phyloP scores from a whole-genome alignment of 1,140 invertebrate genomes.

The Coptotermes formosanus region DNA sequence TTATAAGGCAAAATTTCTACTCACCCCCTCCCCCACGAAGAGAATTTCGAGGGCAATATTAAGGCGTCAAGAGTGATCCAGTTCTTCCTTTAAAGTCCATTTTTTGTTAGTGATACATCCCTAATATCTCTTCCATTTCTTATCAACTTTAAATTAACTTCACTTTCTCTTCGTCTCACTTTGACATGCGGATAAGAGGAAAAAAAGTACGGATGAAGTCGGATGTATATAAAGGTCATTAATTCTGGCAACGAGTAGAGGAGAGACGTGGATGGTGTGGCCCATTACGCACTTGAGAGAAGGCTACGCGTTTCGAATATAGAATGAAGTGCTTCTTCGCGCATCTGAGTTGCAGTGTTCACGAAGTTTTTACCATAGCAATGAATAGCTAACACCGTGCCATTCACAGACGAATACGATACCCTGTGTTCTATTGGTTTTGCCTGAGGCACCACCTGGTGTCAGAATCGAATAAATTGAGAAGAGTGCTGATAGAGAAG shows the following conservation, averaged over 20 bases:
- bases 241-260: not conserved
- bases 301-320: not conserved
- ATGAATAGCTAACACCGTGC: not conserved
- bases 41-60: not conserved
- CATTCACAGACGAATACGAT: slow-evolving; percentile 4
- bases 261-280: not conserved
- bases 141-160: slow-evolving; percentile 13
- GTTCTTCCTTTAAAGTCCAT: not conserved
- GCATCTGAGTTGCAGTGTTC: not conserved
- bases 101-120: slow-evolving; percentile 4
- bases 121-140: not conserved
- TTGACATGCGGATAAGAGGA: not conserved
- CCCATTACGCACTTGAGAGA: not conserved
- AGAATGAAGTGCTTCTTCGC: not conserved
- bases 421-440: slow-evolving; percentile 8
- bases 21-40: not conserved
- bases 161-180: not conserved
- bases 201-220: not conserved
- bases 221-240: not conserved
- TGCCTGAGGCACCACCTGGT: not conserved
- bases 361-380: not conserved
- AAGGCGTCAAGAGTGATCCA: slow-evolving; percentile 10
- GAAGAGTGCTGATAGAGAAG: not conserved
- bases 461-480: slow-evolving; percentile 4
- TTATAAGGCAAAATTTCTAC: not conserved